Conservation (phyloP, 1,140 invertebrate genomes). For the Neuroterus valhalla region DNA sequence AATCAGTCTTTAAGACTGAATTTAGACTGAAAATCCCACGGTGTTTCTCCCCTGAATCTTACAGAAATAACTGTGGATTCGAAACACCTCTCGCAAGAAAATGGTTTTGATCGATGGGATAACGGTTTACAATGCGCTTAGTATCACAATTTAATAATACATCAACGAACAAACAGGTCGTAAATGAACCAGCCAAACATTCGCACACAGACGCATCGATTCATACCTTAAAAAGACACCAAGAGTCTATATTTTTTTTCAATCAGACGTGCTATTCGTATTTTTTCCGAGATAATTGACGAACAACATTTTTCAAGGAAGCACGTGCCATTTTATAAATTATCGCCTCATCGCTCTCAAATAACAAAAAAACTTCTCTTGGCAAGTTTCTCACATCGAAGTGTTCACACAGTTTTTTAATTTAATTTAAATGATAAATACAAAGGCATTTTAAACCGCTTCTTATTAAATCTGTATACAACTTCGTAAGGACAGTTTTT, state of each 20-base stretch:
- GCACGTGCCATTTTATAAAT: background rate
- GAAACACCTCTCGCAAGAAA: conserved; percentile 32
- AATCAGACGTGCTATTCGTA: background rate
- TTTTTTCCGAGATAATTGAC: background rate
- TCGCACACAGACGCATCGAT: conserved; percentile 31
- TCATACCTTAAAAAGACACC: background rate
- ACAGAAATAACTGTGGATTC: conserved; percentile 17
- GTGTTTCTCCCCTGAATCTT: background rate
- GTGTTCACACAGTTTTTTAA: conserved; percentile 8
- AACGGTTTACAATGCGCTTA: conserved; percentile 56
- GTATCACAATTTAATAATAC: conserved; percentile 48
- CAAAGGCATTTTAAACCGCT: conserved; percentile 57
- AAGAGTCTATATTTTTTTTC: background rate
- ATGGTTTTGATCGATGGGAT: conserved; percentile 33
- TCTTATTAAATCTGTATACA: conserved; percentile 7
- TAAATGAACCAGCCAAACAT: conserved; percentile 29
- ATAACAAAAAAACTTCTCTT: conserved; percentile 3
- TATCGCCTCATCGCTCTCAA: background rate
- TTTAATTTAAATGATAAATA: conserved; percentile 41
- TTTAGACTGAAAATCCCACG: background rate
- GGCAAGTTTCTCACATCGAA: background rate
- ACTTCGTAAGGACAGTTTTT: conserved; percentile 22
- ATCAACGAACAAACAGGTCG: conserved; percentile 37
- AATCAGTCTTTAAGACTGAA: conserved; percentile 16
- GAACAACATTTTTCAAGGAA: background rate